A percentile compares a stretch with the other conserved stretches of the same genome.
phyloP scores from a whole-genome alignment of 2,888 invertebrate species.

The Eupithecia exiguata region DNA sequence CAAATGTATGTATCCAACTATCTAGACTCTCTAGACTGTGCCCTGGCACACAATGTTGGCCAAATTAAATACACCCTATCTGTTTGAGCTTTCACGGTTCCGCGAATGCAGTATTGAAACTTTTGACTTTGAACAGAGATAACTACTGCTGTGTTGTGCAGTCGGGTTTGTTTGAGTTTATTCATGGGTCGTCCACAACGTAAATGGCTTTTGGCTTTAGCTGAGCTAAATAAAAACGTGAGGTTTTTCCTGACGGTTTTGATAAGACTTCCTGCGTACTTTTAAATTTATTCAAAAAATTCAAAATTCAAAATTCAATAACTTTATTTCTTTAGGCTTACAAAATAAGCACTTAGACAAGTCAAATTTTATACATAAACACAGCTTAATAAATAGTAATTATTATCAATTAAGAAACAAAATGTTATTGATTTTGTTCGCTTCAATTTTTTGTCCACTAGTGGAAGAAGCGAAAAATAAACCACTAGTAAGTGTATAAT shows the following conservation, averaged over 20 bases:
- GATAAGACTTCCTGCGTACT: neutral
- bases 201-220: neutral
- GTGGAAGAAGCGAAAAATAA: too few relatives aligned
- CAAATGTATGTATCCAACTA: conserved; percentile 48
- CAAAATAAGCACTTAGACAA: too few relatives aligned
- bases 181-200: conserved; percentile 14
- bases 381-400: too few relatives aligned
- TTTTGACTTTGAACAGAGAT: conserved; percentile 29
- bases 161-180: conserved; percentile 16
- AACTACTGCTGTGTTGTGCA: conserved; percentile 15
- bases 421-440: too few relatives aligned
- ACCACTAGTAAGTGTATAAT: too few relatives aligned
- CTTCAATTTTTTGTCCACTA: too few relatives aligned
- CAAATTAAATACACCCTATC: conserved; percentile 32
- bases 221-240: neutral
- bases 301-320: too few relatives aligned
- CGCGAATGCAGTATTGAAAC: conserved; percentile 22
- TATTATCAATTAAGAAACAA: too few relatives aligned
- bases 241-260: neutral
- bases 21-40: conserved; percentile 38
- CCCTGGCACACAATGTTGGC: conserved; percentile 31
- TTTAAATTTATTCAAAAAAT: conserved; percentile 25
- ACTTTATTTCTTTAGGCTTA: too few relatives aligned
- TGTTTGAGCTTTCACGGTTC: conserved; percentile 17
- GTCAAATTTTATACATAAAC: too few relatives aligned